Percentiles rank a stretch among this genome's conserved stretches.
phyloP scores from a whole-genome alignment of 2,888 invertebrate species.

The Syrphus vitripennis region DNA sequence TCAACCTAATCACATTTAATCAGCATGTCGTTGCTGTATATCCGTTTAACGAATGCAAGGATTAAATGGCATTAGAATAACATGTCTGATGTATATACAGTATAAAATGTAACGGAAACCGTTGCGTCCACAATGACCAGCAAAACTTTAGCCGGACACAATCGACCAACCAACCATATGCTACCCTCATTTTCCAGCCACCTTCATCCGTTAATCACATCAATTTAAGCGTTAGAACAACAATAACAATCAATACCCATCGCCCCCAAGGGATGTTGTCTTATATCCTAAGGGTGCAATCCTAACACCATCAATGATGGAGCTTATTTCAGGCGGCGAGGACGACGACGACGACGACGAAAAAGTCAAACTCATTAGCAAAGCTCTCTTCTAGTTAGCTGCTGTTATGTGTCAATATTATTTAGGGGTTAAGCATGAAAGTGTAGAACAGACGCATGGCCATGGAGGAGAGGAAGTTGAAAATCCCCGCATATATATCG shows the following conservation, averaged over 20 bases:
- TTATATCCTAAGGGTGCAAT: conserved; percentile 22
- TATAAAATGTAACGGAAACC: conserved; percentile 13
- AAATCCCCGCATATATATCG: conserved; percentile 18
- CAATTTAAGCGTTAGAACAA: conserved; percentile 67
- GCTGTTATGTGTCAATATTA: conserved; percentile 60
- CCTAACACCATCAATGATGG: neutral
- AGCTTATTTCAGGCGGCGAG: conserved; percentile 39
- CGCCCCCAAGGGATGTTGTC: conserved; percentile 46
- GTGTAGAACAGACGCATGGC: neutral
- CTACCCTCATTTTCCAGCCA: conserved; percentile 68
- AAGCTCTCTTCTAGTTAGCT: conserved; percentile 51
- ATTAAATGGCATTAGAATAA: conserved; percentile 64
- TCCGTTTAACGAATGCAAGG: conserved; percentile 69
- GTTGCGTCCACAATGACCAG: conserved; percentile 67
- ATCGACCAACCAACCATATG: conserved; percentile 57
- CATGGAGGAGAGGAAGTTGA: neutral
- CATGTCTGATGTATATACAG: conserved; percentile 24
- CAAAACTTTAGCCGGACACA: conserved; percentile 65
- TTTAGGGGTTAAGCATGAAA: conserved; percentile 44
- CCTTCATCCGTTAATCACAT: conserved; percentile 69
- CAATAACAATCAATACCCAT: conserved; percentile 66
- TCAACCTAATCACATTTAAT: conserved; percentile 64
- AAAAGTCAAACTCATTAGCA: conserved; percentile 71
- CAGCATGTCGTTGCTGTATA: conserved; percentile 59
- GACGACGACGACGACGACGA: conserved; percentile 16